Conservation (phyloP, 2,888 invertebrate species). For the Eumacrocentrus americanus region DNA sequence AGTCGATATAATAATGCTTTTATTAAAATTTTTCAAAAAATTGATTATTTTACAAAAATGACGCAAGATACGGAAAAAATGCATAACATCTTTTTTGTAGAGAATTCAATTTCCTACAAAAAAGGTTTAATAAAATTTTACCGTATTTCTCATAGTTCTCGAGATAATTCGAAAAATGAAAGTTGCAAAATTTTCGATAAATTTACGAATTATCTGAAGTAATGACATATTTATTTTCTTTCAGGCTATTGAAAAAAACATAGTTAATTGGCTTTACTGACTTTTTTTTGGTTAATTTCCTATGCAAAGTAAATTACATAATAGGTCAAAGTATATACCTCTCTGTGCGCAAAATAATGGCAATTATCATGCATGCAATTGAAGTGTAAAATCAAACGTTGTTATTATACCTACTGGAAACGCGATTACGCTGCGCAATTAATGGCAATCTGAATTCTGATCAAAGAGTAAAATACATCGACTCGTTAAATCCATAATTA, state of each 20-base stretch:
- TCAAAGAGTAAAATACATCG: conserved; percentile 5
- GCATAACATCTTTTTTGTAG: neutral
- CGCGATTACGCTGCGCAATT: conserved; percentile 1
- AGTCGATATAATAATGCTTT: neutral
- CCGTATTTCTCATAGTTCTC: neutral
- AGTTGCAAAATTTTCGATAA: neutral
- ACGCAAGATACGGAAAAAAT: neutral
- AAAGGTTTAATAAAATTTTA: neutral
- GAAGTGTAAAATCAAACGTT: conserved; percentile 6
- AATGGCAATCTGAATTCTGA: conserved; percentile 13
- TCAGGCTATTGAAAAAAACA: neutral
- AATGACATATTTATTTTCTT: neutral
- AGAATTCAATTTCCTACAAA: neutral
- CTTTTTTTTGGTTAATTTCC: no score
- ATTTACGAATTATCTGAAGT: neutral
- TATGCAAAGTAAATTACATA: neutral
- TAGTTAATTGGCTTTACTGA: neutral
- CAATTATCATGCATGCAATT: conserved; percentile 6
- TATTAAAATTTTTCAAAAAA: neutral
- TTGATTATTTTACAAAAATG: neutral
- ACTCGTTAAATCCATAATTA: conserved; percentile 25
- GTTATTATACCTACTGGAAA: neutral
- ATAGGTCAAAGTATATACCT: no score
- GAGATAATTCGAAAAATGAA: neutral
- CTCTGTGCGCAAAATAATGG: conserved; percentile 5